A percentile compares a stretch with the other conserved stretches of the same genome.
Conservation (phyloP, 92 coral and sea anemone genomes). For the Porites rus region DNA sequence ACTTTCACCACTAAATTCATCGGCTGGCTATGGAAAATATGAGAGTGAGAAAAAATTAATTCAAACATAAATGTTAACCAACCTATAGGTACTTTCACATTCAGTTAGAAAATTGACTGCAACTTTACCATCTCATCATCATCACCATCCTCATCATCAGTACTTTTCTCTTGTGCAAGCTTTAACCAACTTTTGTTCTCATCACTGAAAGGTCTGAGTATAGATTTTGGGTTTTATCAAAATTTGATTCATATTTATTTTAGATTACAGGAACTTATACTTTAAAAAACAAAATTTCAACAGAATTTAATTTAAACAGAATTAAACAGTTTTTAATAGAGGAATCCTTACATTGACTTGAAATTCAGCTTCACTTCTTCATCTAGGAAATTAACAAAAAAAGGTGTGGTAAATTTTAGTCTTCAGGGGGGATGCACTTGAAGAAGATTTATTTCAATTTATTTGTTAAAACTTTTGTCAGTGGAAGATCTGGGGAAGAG, state of each 20-base stretch:
- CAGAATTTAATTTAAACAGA: too few relatives aligned
- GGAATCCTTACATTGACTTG: conserved; percentile 63
- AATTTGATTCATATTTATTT: too few relatives aligned
- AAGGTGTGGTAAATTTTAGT: not conserved
- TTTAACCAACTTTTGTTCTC: conserved; percentile 68
- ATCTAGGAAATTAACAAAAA: conserved; percentile 9
- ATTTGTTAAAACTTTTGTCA: too few relatives aligned
- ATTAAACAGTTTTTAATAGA: too few relatives aligned
- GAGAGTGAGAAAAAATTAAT: not conserved
- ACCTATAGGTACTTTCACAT: too few relatives aligned
- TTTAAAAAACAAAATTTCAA: too few relatives aligned
- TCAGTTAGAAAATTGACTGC: too few relatives aligned
- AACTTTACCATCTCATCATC: conserved; percentile 60
- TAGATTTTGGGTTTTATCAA: not conserved
- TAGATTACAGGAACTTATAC: too few relatives aligned
- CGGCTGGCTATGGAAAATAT: conserved; percentile 39
- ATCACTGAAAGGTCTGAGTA: conserved; percentile 74
- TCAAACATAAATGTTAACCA: not conserved
- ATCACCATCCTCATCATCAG: conserved; percentile 60
- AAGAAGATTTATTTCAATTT: too few relatives aligned
- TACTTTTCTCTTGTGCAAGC: conserved; percentile 59
- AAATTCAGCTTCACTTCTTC: conserved; percentile 53
- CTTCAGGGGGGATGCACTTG: too few relatives aligned
- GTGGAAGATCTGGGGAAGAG: too few relatives aligned
- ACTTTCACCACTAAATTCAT: conserved; percentile 50